phyloP scores from a whole-genome alignment of 2,797 vertebrate genomes.

The Nannoperca australis region DNA sequence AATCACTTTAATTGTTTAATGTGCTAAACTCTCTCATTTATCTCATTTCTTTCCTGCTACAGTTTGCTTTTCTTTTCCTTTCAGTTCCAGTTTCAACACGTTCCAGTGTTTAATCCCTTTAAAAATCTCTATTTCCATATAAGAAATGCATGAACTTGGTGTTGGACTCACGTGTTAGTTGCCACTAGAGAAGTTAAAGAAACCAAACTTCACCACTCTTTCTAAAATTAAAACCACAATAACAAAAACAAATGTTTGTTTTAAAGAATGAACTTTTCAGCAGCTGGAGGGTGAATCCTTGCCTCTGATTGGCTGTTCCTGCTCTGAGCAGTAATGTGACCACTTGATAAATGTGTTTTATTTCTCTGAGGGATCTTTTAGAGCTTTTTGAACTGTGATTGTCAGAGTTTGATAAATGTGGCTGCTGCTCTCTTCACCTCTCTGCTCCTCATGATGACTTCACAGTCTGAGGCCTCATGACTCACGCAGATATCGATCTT shows the following conservation, averaged over 20 bases:
- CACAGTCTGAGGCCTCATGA: background rate
- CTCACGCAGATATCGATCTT: background rate
- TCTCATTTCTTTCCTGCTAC: background rate
- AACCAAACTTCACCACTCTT: background rate
- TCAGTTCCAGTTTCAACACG: background rate
- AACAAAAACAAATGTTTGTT: background rate
- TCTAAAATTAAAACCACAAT: no score
- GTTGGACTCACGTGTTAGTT: background rate
- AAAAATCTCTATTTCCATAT: no score
- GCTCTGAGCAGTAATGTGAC: background rate
- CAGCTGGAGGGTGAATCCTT: background rate
- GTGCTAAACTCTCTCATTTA: no score
- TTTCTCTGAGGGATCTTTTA: background rate
- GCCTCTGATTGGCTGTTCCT: background rate
- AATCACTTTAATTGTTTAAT: background rate
- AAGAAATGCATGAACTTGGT: background rate
- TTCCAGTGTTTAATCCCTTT: background rate
- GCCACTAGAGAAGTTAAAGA: background rate
- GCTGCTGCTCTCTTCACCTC: background rate
- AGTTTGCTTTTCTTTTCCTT: background rate
- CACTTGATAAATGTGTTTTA: conserved; percentile 1
- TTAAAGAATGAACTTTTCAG: background rate
- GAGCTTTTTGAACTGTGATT: background rate
- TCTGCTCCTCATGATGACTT: no score
- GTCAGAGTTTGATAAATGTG: conserved; percentile 1